Evolutionary conservation across 2,888 invertebrate genomes (phyloP).

Genomic region (Epinotia nisella): DNA sequence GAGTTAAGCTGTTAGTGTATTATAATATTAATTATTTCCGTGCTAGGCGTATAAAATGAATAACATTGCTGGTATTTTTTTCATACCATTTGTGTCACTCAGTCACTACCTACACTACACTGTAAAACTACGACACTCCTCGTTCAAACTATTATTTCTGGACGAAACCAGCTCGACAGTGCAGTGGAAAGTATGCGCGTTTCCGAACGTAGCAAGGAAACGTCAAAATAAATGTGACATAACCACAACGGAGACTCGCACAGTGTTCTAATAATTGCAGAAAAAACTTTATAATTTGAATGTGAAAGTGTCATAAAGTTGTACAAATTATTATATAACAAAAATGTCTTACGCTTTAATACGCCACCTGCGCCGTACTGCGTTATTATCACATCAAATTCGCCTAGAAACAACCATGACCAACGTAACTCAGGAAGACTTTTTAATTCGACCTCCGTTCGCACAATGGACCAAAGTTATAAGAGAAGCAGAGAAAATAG

Average conservation of each 20-base stretch:
- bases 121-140: no score
- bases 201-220: slow-evolving; percentile 46
- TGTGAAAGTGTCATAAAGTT: slow-evolving; percentile 54
- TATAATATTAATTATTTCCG: no score
- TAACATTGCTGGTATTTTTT: no score
- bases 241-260: slow-evolving; percentile 53
- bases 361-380: slow-evolving; percentile 72
- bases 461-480: slow-evolving; percentile 78
- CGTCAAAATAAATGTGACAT: slow-evolving; percentile 70
- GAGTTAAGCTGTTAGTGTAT: no score
- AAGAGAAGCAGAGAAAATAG: slow-evolving; percentile 81
- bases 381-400: slow-evolving; percentile 67
- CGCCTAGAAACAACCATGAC: slow-evolving; percentile 74
- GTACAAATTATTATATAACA: slow-evolving; percentile 47
- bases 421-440: slow-evolving; percentile 76
- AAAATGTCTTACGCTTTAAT: slow-evolving; percentile 75
- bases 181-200: slow-evolving; percentile 23
- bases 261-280: slow-evolving; percentile 53
- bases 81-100: no score
- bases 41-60: no score
- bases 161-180: slow-evolving; percentile 20
- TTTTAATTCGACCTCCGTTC: slow-evolving; percentile 75
- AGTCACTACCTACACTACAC: no score
- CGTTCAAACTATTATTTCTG: slow-evolving; percentile 2
- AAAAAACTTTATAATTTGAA: slow-evolving; percentile 53